phyloP scores from a whole-genome alignment of 1,140 invertebrate species.

The Bombus superbus region DNA sequence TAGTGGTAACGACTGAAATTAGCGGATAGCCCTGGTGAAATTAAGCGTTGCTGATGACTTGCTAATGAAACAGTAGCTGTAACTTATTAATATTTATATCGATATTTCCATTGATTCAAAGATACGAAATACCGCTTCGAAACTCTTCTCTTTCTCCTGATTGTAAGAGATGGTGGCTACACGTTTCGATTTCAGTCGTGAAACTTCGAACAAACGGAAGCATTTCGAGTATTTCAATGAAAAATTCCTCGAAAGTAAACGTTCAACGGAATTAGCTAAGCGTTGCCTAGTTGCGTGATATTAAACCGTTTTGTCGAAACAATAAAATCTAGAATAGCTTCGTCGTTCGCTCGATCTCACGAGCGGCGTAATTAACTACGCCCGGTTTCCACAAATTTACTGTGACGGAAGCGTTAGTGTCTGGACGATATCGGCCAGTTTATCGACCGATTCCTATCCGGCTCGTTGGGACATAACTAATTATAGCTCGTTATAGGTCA shows the following conservation, averaged over 20 bases:
- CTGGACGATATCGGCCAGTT: slow-evolving; percentile 65
- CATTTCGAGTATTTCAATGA: too few species aligned
- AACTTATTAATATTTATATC: neutral
- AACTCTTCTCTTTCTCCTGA: neutral
- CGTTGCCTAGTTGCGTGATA: too few species aligned
- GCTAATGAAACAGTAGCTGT: neutral
- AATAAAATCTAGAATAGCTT: neutral
- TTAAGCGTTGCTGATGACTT: neutral
- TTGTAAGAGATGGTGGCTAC: neutral
- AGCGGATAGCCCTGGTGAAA: neutral
- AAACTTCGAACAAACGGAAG: accelerated
- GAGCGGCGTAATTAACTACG: neutral
- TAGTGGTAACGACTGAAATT: neutral
- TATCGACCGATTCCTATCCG: slow-evolving; percentile 74
- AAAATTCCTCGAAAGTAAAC: too few species aligned
- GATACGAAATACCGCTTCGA: neutral
- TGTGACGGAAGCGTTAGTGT: slow-evolving; percentile 52
- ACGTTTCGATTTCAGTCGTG: too few species aligned
- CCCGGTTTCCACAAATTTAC: neutral
- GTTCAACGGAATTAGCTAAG: too few species aligned
- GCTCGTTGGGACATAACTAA: slow-evolving; percentile 80
- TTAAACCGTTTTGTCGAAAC: too few species aligned
- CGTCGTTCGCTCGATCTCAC: neutral
- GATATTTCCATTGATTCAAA: neutral
- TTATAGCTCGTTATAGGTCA: slow-evolving; percentile 80